Base-by-base conservation (phyloP, 2,888 invertebrate species). In the Macrophya annulata region DNA sequence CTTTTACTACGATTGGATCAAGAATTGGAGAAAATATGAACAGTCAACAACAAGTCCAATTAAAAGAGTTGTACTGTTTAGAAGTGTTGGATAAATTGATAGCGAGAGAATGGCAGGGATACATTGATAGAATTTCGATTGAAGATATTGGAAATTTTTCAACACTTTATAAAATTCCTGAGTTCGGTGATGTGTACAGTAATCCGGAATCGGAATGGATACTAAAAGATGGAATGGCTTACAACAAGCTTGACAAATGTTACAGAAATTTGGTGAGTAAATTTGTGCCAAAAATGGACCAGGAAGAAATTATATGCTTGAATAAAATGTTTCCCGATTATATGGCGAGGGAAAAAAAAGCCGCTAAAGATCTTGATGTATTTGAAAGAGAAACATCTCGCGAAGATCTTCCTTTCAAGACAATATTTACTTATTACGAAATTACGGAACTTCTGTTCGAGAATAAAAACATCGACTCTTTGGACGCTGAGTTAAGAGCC, bases 171-270 rank as follows among this genome's bases (percentile, higher is more conserved):
- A 17, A 25, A 62, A 31, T 83, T 2, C 71, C 83, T 2, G 83
- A 48, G 12, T 83, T 68, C 48, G 12, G 8, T 12, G 31, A 37
- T 25, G 17, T 48, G 17, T 83, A 83, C 83, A 83, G 83, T 15
- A 71, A 83, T 25, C 83, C 65, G 2, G 68, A 83, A n/a, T 83
- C 83, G 6, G 68, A 83, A 15, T 83, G 83, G 83, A 68, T 83
- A 15, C 51, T 45, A 9, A 48, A 83, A 17, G 83, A 83, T 9
- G 83, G 83, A 25, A 51, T 37, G 37, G 68, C 83, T 8, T 45
- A 48, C 31, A 83, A 17, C 31, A 83, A 83, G 68, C 83, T 83
- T 10, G 83, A 83, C 45, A 48, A 51, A 43, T 83, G 83, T 37
- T 65, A 68, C 5, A 65, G 83, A 10, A 83, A 83, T 51, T 9